Evolutionary conservation across 2,888 invertebrate genomes (phyloP), one percentile per base, ranked within the genome.

Genomic region (Caenorhabditis drosophilae): DNA sequence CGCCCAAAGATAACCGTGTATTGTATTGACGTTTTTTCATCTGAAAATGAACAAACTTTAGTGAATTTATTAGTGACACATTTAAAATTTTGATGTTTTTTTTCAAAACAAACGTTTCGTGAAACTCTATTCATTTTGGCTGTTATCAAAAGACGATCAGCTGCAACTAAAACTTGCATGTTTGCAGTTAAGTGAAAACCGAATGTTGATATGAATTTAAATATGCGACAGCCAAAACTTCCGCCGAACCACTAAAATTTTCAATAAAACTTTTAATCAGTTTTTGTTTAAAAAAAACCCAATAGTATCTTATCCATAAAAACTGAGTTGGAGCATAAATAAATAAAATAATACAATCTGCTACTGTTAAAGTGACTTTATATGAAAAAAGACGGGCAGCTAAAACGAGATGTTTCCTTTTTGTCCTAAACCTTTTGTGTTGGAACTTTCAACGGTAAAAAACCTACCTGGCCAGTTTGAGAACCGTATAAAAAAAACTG

Each of bases 91-190:
- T 45, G 11, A 12, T 4, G n/a, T 36, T 22, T 20, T 35, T 9
- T 23, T n/a, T 23, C 26, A 16, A 15, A n/a, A 34, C 22, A 45
- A 45, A 23, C 62, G 34, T 63, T 70, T 50, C 63, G 38, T 23
- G 50, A 57, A 15, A 69, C 42, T 36, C 67, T 42, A 22, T 70
- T 74, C 66, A 76, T 70, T 36, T 67, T 70, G 0, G 72, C 69
- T 27, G 73, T 73, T 20, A 74, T 68, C 27, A 69, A 56, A 3
- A 76, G 54, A 15, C 76, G 68, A 67, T 76, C 76, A 15, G 69
- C 61, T n/a, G 76, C 74, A 16, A 76, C 68, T 9, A 76, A 31
- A n/a, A 70, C 73, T 61, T 76, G 76, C 74, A 76, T 76, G 31
- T 74, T 76, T n/a, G 72, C 73, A 6, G 76, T 76, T 22, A 76